Evolutionary conservation across 2,888 invertebrate species (phyloP), one percentile per base, ranked within the genome.

Genomic region (Orthosia cruda): DNA sequence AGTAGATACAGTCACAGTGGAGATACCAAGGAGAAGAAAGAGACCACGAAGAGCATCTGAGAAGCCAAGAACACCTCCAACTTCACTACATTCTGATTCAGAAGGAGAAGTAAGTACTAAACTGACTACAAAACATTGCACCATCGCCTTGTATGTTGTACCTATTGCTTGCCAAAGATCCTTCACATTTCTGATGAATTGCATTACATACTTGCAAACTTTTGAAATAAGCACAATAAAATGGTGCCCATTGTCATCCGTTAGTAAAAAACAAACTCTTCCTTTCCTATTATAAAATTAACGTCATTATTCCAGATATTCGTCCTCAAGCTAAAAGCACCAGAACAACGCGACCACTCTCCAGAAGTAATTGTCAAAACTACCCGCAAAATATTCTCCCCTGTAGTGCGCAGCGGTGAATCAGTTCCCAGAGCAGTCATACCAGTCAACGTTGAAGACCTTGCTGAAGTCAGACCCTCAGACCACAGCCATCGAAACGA

Each of bases 331-430:
- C 84, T 97, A 13, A 95, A 95, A 89, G 93, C 97, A 62, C 93
- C 96, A 59, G 96, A 95, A 62, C 92, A 89, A 20, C 90, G 94
- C 5, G 93, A 95, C 47, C 91, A 93, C n/a, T 95, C 95, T 0
- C 97, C 97, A 61, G 98, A 98, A 90, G 97, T 98, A 0, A 98
- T 98, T 83, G 98, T 98, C 0, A 98, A 98, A 93, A 98, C 98
- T 0, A 98, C 98, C 58, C 97, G 98, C 71, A 98, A 98, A 95
- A 97, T 98, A 85, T 98, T 98, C 82, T 98, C 98, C 0, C 98
- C 98, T 0, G 97, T 98, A 7, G 97, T 97, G 3, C 94, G 97
- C 74, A 97, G 97, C 67, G 97, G 97, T n/a, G 97, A 97, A 89
- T 93, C 97, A 4, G 92, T 97, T 9, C 95, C 97, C 0, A 94